Evolutionary conservation across 2,888 invertebrate genomes (phyloP).

Genomic region (Lasioglossum marginatum): DNA sequence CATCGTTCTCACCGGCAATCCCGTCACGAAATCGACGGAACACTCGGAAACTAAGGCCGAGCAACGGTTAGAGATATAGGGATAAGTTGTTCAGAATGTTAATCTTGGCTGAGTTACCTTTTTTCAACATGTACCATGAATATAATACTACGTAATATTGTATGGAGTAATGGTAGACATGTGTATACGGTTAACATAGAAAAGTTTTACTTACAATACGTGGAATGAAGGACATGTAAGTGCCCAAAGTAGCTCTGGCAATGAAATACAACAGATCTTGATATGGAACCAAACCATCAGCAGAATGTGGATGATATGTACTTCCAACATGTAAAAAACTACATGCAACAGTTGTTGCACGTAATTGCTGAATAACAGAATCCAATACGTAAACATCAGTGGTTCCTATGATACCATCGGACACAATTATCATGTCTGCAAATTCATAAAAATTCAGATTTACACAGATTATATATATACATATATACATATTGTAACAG

Average conservation of each 20-base stretch:
- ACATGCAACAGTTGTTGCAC: slow-evolving; percentile 90
- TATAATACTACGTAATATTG: neutral
- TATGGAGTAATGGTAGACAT: neutral
- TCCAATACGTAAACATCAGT: slow-evolving; percentile 91
- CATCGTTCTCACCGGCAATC: too few relatives aligned
- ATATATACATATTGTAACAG: too few relatives aligned
- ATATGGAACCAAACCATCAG: slow-evolving; percentile 90
- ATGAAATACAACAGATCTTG: slow-evolving; percentile 91
- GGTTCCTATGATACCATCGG: slow-evolving; percentile 90
- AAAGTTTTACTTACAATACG: slow-evolving; percentile 82
- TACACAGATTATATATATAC: too few relatives aligned
- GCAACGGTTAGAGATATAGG: too few relatives aligned
- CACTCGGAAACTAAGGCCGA: too few relatives aligned
- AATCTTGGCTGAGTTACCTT: too few relatives aligned
- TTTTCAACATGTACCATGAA: too few relatives aligned
- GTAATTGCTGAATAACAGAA: slow-evolving; percentile 89
- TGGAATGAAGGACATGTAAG: slow-evolving; percentile 87
- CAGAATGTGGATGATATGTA: slow-evolving; percentile 88
- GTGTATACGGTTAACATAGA: neutral
- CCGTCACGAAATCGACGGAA: too few relatives aligned
- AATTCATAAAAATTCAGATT: slow-evolving; percentile 57
- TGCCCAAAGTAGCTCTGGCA: slow-evolving; percentile 90
- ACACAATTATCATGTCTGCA: slow-evolving; percentile 89
- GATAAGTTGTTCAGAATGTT: too few relatives aligned
- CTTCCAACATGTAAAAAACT: slow-evolving; percentile 91